Conservation (phyloP, 2,113 vertebrate genomes). For the Pandion haliaetus region DNA sequence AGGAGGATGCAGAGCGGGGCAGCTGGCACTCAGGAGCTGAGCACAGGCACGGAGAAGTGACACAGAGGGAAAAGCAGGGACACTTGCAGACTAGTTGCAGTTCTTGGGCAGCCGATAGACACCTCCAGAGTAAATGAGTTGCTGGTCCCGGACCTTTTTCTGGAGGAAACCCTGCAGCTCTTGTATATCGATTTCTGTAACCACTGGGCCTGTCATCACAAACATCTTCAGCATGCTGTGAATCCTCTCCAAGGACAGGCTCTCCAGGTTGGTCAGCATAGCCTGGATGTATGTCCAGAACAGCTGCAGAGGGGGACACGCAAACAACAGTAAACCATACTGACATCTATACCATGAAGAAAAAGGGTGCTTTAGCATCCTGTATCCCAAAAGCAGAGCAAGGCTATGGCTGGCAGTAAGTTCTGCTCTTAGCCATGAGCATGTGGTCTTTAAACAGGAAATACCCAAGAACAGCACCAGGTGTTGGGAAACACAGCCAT, state of each 20-base stretch:
- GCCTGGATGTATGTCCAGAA: slow-evolving; percentile 99
- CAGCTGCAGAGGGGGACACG: slow-evolving; percentile 70
- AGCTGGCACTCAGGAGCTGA: not conserved
- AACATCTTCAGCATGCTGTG: slow-evolving; percentile 99
- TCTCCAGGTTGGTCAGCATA: slow-evolving; percentile 98
- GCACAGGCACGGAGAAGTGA: not conserved
- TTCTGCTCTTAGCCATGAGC: not conserved
- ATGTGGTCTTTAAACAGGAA: not conserved
- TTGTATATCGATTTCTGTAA: slow-evolving; percentile 91
- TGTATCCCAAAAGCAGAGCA: not conserved
- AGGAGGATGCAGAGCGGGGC: not conserved
- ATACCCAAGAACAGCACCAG: not conserved
- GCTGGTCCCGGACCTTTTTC: slow-evolving; percentile 93
- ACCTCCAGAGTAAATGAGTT: slow-evolving; percentile 83
- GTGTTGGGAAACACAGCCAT: not conserved
- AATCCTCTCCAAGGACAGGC: slow-evolving; percentile 93
- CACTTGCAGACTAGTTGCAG: slow-evolving; percentile 26
- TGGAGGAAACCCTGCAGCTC: slow-evolving; percentile 94
- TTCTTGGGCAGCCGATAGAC: slow-evolving; percentile 95
- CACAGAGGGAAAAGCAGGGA: not conserved
- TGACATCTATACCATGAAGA: not conserved
- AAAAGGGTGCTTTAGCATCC: not conserved
- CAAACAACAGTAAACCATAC: not conserved
- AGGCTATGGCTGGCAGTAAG: not conserved
- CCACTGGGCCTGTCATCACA: slow-evolving; percentile 89